These are phyloP conservation scores for Protobothrops mucrosquamatus DNA, from an alignment of 2,113 vertebrate genomes.

Conservation along the genomic window DNA sequence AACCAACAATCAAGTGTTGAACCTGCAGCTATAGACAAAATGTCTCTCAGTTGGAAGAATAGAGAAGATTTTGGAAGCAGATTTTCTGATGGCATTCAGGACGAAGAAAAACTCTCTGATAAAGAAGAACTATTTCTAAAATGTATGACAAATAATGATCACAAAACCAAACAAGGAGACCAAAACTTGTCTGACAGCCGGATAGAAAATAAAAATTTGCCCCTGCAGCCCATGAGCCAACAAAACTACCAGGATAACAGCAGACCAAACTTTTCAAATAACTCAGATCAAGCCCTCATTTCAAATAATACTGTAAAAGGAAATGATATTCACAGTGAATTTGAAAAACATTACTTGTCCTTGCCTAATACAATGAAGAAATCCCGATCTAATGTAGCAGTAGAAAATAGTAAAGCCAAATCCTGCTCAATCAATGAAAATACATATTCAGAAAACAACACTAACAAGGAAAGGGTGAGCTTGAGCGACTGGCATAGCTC, in stretches of 20 bases:
- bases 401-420: constrained; percentile 35
- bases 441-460: neutral
- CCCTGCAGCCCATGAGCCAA: neutral
- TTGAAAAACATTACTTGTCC: neutral
- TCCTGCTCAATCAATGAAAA: neutral
- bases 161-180: neutral
- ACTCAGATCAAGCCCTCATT: neutral
- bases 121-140: neutral
- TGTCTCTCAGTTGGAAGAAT: neutral
- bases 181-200: neutral
- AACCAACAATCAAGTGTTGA: constrained; percentile 13
- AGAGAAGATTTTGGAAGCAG: neutral
- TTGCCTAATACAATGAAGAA: constrained; percentile 31
- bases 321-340: neutral
- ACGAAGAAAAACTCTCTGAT: neutral
- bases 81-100: neutral
- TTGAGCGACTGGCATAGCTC: constrained; percentile 40
- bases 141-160: neutral
- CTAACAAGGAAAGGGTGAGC: neutral
- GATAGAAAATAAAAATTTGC: constrained; percentile 28
- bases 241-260: neutral
- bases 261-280: neutral
- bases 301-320: neutral
- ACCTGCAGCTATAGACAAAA: constrained; percentile 30
- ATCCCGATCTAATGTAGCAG: neutral